Evolutionary conservation across 2,888 invertebrate species (phyloP).

Genomic region (Ligdia adustata): DNA sequence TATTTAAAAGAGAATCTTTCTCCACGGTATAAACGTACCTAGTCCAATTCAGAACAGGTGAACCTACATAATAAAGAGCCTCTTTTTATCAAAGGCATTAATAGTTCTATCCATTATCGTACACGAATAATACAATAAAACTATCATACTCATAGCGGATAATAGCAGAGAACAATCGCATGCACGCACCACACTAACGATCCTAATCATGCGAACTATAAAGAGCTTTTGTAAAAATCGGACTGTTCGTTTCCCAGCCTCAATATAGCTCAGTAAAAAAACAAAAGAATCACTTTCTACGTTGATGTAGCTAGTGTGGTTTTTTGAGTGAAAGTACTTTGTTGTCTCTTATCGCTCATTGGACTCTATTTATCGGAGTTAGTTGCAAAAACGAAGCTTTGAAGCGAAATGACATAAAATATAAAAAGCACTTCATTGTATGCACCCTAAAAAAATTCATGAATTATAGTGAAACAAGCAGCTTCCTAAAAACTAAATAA

Average conservation of each 20-base stretch:
- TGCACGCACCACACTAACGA: constrained; percentile 52
- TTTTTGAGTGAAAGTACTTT: constrained; percentile 1
- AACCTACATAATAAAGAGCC: constrained; percentile 2
- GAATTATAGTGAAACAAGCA: too few relatives aligned
- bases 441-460: too few relatives aligned
- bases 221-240: constrained; percentile 9
- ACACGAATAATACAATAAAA: constrained; percentile 44
- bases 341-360: too few relatives aligned
- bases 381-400: too few relatives aligned
- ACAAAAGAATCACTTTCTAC: constrained; percentile 13
- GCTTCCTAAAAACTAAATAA: too few relatives aligned
- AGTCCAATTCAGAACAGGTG: too few relatives aligned
- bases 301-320: neutral
- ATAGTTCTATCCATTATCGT: constrained; percentile 23
- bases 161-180: constrained; percentile 34
- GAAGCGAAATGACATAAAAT: too few relatives aligned
- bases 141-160: constrained; percentile 30
- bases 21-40: neutral
- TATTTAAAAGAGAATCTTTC: too few relatives aligned
- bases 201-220: constrained; percentile 50
- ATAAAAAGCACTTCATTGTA: too few relatives aligned
- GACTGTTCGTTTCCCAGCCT: constrained; percentile 9
- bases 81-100: constrained; percentile 16
- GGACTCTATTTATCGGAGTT: too few relatives aligned
- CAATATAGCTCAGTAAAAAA: constrained; percentile 4